A percentile compares a stretch with the other conserved stretches of the same genome.
Conservation (phyloP, 2,888 invertebrate species). For the Zeuzera pyrina region DNA sequence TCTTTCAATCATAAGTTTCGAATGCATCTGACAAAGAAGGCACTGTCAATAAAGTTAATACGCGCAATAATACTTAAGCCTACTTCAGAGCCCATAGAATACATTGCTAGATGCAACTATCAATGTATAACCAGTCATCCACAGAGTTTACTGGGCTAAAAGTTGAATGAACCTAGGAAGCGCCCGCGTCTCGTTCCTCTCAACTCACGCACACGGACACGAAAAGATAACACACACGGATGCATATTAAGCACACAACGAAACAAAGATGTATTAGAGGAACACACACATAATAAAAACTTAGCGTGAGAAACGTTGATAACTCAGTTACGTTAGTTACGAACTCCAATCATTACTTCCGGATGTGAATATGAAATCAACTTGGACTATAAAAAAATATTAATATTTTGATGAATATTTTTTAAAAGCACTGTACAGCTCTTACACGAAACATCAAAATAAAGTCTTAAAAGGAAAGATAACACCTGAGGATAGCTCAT, state of each 20-base stretch:
- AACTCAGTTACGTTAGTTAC: slow-evolving; percentile 66
- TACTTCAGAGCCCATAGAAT: slow-evolving; percentile 1
- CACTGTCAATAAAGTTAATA: slow-evolving; percentile 31
- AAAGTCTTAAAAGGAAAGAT: too few relatives aligned
- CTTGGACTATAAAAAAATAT: neutral
- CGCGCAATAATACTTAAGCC: slow-evolving; percentile 2
- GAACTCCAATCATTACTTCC: slow-evolving; percentile 59
- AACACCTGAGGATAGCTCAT: too few relatives aligned
- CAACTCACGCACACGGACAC: slow-evolving; percentile 48
- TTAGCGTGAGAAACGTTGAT: slow-evolving; percentile 71
- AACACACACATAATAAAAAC: slow-evolving; percentile 48
- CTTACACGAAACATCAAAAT: too few relatives aligned
- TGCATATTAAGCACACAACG: slow-evolving; percentile 25
- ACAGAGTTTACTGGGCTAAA: slow-evolving; percentile 72
- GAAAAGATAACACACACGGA: slow-evolving; percentile 27
- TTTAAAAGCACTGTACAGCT: neutral
- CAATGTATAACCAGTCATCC: slow-evolving; percentile 38
- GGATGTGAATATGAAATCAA: slow-evolving; percentile 30
- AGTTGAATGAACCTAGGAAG: slow-evolving; percentile 69
- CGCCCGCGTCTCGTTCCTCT: slow-evolving; percentile 56
- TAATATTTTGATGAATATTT: neutral
- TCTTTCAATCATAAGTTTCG: too few relatives aligned
- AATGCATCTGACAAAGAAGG: slow-evolving; percentile 43
- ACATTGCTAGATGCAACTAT: slow-evolving; percentile 19
- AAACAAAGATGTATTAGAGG: slow-evolving; percentile 46